Evolutionary conservation across 2,797 vertebrate genomes (phyloP).

Genomic region (Molossus molossus): DNA sequence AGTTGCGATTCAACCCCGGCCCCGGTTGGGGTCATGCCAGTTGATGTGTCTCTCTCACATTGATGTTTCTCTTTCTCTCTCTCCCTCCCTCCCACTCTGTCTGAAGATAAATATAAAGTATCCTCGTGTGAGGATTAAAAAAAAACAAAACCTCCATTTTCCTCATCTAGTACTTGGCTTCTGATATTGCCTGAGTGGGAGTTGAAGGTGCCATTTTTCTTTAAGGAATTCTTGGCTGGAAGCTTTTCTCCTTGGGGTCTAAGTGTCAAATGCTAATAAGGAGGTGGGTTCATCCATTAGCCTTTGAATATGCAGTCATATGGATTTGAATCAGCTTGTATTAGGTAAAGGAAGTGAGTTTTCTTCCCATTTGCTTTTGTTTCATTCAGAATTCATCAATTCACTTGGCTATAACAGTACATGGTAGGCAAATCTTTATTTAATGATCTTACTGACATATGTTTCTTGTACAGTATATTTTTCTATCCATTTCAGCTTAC

Average conservation of each 20-base stretch:
- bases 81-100: too few relatives aligned
- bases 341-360: slow-evolving; percentile 1
- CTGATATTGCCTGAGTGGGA: background rate
- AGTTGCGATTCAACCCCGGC: too few relatives aligned
- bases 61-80: too few relatives aligned
- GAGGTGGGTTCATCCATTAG: background rate
- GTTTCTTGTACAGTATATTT: background rate
- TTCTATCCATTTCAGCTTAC: background rate
- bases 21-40: too few relatives aligned
- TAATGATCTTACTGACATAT: background rate
- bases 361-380: slow-evolving; percentile 40
- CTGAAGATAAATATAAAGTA: too few relatives aligned
- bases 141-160: slow-evolving; percentile 9
- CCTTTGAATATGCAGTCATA: background rate
- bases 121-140: too few relatives aligned
- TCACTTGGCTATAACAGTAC: background rate
- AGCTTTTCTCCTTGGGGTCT: background rate
- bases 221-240: background rate
- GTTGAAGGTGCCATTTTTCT: background rate
- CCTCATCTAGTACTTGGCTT: background rate
- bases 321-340: background rate
- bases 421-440: background rate
- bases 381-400: slow-evolving; percentile 32
- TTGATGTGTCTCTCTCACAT: too few relatives aligned
- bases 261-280: background rate